phyloP scores from a whole-genome alignment of 2,113 vertebrate genomes.

The Coregonus clupeaformis region DNA sequence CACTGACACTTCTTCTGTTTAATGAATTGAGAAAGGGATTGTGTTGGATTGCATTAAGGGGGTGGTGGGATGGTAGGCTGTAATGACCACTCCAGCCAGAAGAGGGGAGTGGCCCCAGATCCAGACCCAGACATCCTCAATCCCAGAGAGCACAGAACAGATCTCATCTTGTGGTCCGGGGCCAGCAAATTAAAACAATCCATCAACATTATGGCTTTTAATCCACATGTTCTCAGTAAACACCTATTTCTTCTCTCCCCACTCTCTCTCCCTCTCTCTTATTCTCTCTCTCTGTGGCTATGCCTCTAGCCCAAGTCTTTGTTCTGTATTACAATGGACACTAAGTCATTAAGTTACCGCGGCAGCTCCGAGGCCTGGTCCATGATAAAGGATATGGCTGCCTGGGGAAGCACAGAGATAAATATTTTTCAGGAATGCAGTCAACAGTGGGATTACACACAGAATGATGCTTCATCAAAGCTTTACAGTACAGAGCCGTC shows the following conservation, averaged over 20 bases:
- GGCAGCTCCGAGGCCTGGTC: constrained; percentile 22
- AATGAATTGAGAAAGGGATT: not conserved
- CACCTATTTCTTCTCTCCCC: constrained; percentile 26
- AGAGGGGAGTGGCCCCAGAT: constrained; percentile 21
- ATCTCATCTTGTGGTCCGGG: constrained; percentile 25
- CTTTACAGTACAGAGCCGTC: not conserved
- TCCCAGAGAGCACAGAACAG: not conserved
- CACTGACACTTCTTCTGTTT: not conserved
- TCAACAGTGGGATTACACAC: not conserved
- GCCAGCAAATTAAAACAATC: constrained; percentile 48
- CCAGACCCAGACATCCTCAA: not conserved
- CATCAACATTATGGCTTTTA: constrained; percentile 48
- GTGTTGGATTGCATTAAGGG: not conserved
- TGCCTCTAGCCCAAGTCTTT: constrained; percentile 27
- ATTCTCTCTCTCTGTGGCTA: constrained; percentile 4
- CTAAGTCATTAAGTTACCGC: constrained; percentile 44
- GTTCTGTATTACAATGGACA: constrained; percentile 34
- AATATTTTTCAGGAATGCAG: constrained; percentile 2
- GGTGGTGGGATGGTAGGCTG: not conserved
- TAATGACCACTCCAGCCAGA: constrained; percentile 27
- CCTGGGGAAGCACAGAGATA: constrained; percentile 12
- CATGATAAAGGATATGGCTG: constrained; percentile 27
- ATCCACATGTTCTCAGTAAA: constrained; percentile 41
- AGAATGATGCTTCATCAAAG: constrained; percentile 1
- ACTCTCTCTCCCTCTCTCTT: not conserved